Conservation (phyloP, 2,888 invertebrate species). For the Brachylomia viminalis region DNA sequence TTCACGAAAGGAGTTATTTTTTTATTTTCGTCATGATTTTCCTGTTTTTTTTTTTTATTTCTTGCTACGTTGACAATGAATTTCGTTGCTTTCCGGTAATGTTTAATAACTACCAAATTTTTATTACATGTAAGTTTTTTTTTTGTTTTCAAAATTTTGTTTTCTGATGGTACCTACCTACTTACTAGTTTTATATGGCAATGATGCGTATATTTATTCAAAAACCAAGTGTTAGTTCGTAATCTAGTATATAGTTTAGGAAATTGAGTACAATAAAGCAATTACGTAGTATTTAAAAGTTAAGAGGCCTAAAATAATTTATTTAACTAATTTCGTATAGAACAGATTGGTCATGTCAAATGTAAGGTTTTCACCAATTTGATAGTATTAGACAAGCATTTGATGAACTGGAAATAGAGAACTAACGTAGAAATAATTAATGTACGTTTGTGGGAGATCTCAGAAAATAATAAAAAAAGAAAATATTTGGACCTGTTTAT, state of each 20-base stretch:
- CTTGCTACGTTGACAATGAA: not conserved
- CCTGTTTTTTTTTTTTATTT: slow-evolving; percentile 20
- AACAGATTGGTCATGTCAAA: slow-evolving; percentile 66
- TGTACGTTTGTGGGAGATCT: slow-evolving; percentile 52
- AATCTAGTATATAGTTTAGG: slow-evolving; percentile 74
- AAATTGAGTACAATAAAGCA: slow-evolving; percentile 86
- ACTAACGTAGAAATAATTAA: slow-evolving; percentile 44
- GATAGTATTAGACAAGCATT: slow-evolving; percentile 66
- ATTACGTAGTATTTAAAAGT: slow-evolving; percentile 74
- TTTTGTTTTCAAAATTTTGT: slow-evolving; percentile 23
- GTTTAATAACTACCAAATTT: not conserved
- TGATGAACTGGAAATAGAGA: slow-evolving; percentile 59
- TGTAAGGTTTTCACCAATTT: slow-evolving; percentile 57
- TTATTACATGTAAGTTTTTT: not conserved
- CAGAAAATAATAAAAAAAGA: slow-evolving; percentile 34
- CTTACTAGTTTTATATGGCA: not conserved
- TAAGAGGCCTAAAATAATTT: slow-evolving; percentile 80
- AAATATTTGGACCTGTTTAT: slow-evolving; percentile 36
- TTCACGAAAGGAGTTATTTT: not conserved
- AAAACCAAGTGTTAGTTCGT: slow-evolving; percentile 60
- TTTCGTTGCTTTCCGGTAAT: not conserved
- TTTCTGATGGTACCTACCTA: not conserved
- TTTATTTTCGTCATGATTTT: slow-evolving; percentile 5
- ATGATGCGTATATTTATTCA: slow-evolving; percentile 24
- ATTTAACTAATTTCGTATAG: slow-evolving; percentile 67